Conservation (phyloP, 2,113 vertebrate species). For the Zapornia atra region DNA sequence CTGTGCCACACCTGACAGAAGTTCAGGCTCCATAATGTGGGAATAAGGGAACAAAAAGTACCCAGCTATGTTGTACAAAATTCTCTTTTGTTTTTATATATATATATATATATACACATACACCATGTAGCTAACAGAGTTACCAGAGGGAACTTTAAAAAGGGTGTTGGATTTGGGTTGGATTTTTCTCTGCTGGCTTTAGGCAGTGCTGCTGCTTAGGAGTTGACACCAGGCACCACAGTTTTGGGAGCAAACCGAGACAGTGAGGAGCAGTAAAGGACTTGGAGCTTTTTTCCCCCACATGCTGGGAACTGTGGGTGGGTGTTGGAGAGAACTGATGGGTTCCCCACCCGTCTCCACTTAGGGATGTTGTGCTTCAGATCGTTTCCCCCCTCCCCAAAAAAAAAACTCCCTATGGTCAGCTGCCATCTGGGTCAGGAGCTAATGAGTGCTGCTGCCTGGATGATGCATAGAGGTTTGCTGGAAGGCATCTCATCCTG, state of each 20-base stretch:
- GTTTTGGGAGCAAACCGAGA: slow-evolving; percentile 54
- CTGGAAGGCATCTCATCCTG: background rate
- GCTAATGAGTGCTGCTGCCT: background rate
- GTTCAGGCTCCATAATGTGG: slow-evolving; percentile 25
- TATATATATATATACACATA: background rate
- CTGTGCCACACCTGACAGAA: slow-evolving; percentile 63
- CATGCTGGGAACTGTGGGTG: slow-evolving; percentile 13
- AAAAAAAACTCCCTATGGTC: background rate
- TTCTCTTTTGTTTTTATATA: slow-evolving; percentile 17
- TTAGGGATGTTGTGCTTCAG: background rate
- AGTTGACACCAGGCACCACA: slow-evolving; percentile 69
- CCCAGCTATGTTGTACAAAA: slow-evolving; percentile 77
- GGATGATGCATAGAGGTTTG: background rate
- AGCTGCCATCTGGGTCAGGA: background rate
- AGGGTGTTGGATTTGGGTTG: slow-evolving; percentile 65
- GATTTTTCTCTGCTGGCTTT: slow-evolving; percentile 77
- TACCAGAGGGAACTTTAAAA: slow-evolving; percentile 69
- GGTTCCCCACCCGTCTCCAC: background rate
- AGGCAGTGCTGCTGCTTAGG: slow-evolving; percentile 76
- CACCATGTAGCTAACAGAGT: slow-evolving; percentile 70
- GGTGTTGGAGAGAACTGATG: background rate
- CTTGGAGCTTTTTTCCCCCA: slow-evolving; percentile 31
- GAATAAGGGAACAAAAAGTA: slow-evolving; percentile 75
- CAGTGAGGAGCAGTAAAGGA: slow-evolving; percentile 66
- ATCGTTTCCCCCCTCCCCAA: background rate